Conservation (phyloP, 2,888 invertebrate genomes). For the Penaeus monodon region DNA sequence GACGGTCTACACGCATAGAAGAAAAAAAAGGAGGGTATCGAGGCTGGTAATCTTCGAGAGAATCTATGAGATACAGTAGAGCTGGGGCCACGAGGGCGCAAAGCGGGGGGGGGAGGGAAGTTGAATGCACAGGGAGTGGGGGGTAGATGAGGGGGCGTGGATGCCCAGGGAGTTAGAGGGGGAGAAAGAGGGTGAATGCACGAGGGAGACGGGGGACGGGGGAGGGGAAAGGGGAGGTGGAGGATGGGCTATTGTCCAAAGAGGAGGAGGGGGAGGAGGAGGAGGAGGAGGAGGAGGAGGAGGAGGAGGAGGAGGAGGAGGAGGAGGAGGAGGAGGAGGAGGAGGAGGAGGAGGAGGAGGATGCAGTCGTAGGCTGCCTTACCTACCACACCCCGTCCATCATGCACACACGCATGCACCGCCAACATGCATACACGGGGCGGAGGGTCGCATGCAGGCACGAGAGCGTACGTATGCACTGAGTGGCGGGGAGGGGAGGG, state of each 20-base stretch:
- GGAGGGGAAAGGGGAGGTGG: neutral
- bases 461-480: too few species aligned
- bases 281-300: neutral
- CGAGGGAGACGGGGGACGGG: neutral
- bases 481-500: too few species aligned
- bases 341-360: neutral
- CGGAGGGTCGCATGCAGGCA: too few species aligned
- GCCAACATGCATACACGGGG: too few species aligned
- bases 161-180: neutral
- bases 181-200: neutral
- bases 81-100: too few species aligned
- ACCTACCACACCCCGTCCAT: too few species aligned
- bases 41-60: too few species aligned
- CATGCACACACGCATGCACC: neutral
- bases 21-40: too few species aligned
- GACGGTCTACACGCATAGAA: too few species aligned
- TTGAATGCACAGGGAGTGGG: neutral
- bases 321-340: neutral
- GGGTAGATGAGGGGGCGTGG: neutral
- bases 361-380: neutral
- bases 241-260: neutral
- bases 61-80: too few species aligned
- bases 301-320: neutral
- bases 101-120: neutral
- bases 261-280: neutral